Evolutionary conservation across 2,888 invertebrate species (phyloP), one percentile per base, ranked within the genome.

Genomic region (Zaprionus obscuricornis): DNA sequence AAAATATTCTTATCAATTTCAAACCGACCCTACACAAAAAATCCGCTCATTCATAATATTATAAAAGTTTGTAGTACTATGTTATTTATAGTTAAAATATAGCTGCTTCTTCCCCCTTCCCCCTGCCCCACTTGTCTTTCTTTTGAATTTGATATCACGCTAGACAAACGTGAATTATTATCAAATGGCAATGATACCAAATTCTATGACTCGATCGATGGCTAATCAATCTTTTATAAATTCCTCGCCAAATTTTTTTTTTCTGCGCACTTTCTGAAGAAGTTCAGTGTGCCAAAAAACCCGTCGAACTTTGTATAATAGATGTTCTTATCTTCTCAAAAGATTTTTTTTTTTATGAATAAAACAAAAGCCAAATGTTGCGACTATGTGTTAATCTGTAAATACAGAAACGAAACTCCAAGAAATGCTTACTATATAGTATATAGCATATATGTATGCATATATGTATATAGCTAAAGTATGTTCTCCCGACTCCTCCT

Each of bases 211-310:
- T 27, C 56, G 45, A 52, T 45, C 45, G 24, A 14, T 20, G 39
- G 20, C 7, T 37, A 50, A 67, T 60, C 33, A 37, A 68, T 73
- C 50, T 51, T 68, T 10, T 16, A 22, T n/a, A 7, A 18, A 42
- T 31, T 60, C 14, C 11, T 42, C 24, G n/a, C n/a, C n/a, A n/a
- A n/a, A n/a, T n/a, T 26, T 45, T 46, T 42, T 42, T 31, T 10
- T 37, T 37, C 40, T 63, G 74, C 70, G 74, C 69, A 69, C 45
- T 69, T 74, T 43, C 22, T 37, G 24, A 14, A 40, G 33, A 39
- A 75, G 84, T 83, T 75, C 76, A 77, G 46, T 85, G 81, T 75
- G 76, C 73, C 81, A 83, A 52, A 39, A 68, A 62, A 50, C 42
- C 29, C 37, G 33, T 34, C 17, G 24, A 40, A 50, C 66, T 34